phyloP scores from a whole-genome alignment of 2,113 vertebrate genomes.

The Mormyrus iriodes region DNA sequence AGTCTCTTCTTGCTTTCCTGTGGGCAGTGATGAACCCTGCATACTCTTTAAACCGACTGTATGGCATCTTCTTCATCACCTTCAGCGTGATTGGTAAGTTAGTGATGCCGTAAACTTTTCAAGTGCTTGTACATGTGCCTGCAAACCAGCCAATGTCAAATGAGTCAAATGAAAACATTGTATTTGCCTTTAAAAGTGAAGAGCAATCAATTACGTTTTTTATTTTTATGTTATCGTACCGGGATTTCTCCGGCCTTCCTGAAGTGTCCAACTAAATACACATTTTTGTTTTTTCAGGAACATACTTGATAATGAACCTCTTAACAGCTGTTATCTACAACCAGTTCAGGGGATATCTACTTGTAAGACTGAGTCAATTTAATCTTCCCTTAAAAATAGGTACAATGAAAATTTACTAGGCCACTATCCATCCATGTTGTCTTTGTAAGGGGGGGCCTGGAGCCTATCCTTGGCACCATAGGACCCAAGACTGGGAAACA shows the following conservation, averaged over 20 bases:
- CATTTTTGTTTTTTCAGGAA: slow-evolving; percentile 51
- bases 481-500: not conserved
- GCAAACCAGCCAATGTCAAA: not conserved
- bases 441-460: not conserved
- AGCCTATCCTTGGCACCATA: not conserved
- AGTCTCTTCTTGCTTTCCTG: not conserved
- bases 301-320: slow-evolving; percentile 75
- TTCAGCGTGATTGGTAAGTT: slow-evolving; percentile 70
- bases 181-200: not conserved
- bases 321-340: slow-evolving; percentile 78
- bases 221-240: not conserved
- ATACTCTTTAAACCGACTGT: slow-evolving; percentile 63
- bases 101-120: not conserved
- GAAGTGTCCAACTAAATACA: not conserved
- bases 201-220: not conserved
- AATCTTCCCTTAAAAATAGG: not conserved
- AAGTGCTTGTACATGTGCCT: not conserved
- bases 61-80: slow-evolving; percentile 69
- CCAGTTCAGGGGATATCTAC: slow-evolving; percentile 75
- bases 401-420: not conserved
- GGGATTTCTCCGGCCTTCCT: too few species aligned
- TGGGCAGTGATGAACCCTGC: slow-evolving; percentile 70
- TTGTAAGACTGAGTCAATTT: slow-evolving; percentile 54
- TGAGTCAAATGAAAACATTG: not conserved
- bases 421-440: not conserved